Evolutionary conservation across 2,797 vertebrate species (phyloP), one percentile per base, ranked within the genome.

Genomic region (Diceros bicornis): DNA sequence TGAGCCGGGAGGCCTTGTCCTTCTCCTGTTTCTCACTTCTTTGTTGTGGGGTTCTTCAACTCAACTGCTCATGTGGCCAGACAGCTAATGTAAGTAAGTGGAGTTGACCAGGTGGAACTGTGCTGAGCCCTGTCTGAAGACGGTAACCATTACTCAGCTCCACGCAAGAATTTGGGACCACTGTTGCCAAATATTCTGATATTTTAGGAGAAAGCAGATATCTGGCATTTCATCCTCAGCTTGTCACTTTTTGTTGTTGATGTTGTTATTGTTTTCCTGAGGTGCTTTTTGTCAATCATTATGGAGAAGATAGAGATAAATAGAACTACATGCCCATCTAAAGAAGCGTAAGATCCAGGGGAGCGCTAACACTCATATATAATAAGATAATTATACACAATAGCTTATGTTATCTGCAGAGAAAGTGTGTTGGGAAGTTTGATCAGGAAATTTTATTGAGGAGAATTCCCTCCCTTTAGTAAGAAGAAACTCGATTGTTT

Each of bases 251-350:
- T 47, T 44, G 27, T 59, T 72, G 44, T 47, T 75, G 3, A 9
- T 11, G 47, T 82, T 66, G 4, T 74, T 84, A 12, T 8, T 91
- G 32, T 79, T 74, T 74, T 89, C 57, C 84, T 90, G 32, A 75
- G 77, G 41, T 81, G 66, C 10, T 5, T 85, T 95, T 83, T 87
- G 23, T 72, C 13, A 9, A 37, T 91, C 50, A 72, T 91, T 59
- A 77, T n/a, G 23, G 47, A 91, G 55, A 89, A 66, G 18, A 89
- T 79, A 75, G 85, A 72, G 27, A 92, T 75, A 97, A 94, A 72
- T n/a, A 89, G 71, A 92, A 64, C 5, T 10, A 10, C 16, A 12
- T 66, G 61, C 37, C 72, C 34, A 74, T 78, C 32, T 68, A 94
- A 93, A 97, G 55, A 14, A 84, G n/a, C 34, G 52, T 62, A 34